Percentiles rank a stretch among this genome's conserved stretches.
phyloP scores from a whole-genome alignment of 2,888 invertebrate species.

The Rhamnusium bicolor region DNA sequence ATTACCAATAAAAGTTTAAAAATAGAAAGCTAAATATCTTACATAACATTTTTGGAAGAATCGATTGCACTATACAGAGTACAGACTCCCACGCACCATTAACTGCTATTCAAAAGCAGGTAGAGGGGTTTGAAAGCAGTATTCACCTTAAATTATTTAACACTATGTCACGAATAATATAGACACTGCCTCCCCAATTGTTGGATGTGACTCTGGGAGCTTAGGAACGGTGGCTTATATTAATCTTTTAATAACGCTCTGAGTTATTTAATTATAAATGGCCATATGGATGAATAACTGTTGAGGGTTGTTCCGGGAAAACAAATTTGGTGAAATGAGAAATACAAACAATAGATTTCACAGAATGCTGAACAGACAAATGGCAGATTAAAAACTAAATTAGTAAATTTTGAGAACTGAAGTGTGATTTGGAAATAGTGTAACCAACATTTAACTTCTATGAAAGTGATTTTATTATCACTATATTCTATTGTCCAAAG shows the following conservation, averaged over 20 bases:
- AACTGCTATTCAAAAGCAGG: conserved; percentile 3
- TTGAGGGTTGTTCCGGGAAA: not conserved
- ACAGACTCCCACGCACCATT: conserved; percentile 37
- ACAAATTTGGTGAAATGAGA: not conserved
- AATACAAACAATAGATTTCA: not conserved
- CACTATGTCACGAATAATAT: conserved; percentile 23
- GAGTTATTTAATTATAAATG: conserved; percentile 14
- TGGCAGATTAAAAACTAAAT: no score
- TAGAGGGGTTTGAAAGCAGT: conserved; percentile 19
- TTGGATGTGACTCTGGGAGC: conserved; percentile 2
- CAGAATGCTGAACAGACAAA: not conserved
- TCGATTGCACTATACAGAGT: conserved; percentile 33
- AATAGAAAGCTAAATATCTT: conserved; percentile 15
- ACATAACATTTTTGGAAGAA: conserved; percentile 36
- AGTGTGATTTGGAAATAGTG: no score
- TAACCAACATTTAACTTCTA: no score
- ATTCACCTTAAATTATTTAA: conserved; percentile 29
- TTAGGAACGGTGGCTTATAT: not conserved
- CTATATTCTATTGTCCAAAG: no score
- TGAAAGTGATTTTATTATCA: no score
- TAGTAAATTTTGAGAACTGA: no score
- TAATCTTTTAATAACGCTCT: conserved; percentile 21
- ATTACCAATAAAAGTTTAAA: not conserved
- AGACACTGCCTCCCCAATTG: conserved; percentile 9
- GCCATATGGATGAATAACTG: conserved; percentile 14